Evolutionary conservation across 2,888 invertebrate genomes (phyloP), one percentile per base, ranked within the genome.

Genomic region (Sphaeridia pumilis): DNA sequence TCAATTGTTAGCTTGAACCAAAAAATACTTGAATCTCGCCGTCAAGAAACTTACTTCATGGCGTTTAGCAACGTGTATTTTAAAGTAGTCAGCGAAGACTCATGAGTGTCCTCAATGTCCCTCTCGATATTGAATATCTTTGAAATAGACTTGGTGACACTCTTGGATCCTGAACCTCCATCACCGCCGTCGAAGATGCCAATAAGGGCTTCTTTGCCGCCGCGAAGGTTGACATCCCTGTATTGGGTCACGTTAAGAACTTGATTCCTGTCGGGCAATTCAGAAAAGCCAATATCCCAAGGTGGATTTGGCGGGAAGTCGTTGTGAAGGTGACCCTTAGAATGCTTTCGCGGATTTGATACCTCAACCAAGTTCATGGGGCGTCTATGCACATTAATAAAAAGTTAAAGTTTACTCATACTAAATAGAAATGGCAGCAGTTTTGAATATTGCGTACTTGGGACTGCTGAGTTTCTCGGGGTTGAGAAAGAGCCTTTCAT

Each of bases 281-380:
- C 88, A 0, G 87, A 85, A 70, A 88, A 88, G 1, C 87, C 88
- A 27, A 86, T 76, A 43, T 76, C 77, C 88, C 88, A 88, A 3
- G 84, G 83, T 5, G 75, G 75, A 57, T 79, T 82, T 2, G 77
- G 74, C 55, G 69, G 62, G 80, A 56, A 56, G 17, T 56, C 56
- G 28, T 62, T 56, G 25, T 58, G 56, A 22, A 55, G 58, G 26
- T 54, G 41, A 10, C 54, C 54, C 4, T 31, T 45, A 14, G 49
- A 24, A 35, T 36, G 46, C 38, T 64, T 64, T 24, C 64, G 51
- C 12, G 64, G 81, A 14, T 87, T 87, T 0, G 86, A 84, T 0
- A 87, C 87, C 68, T 88, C 87, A 0, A 88, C 83, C 25, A 88
- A 73, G 66, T 86, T 87, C 72, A 87, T 78, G 3, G 85, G 84